Percentiles rank a stretch among this genome's conserved stretches.
Evolutionary conservation across 2,113 vertebrate genomes (phyloP).

Genomic region (Rhagologus leucostigma): DNA sequence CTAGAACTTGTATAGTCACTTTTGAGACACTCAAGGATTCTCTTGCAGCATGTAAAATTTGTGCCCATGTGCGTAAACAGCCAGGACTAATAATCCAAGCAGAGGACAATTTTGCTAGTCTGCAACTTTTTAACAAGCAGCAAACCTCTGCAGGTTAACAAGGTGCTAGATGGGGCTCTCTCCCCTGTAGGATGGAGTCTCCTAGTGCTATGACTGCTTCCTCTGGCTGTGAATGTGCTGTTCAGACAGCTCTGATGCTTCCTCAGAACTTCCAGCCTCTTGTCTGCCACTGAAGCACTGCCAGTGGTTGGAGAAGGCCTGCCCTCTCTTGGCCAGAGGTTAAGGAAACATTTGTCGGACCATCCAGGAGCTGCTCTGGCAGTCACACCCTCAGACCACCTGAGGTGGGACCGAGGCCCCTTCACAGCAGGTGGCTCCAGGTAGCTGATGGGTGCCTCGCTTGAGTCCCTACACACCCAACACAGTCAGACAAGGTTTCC

Average conservation of each 20-base stretch:
- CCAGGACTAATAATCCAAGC: background rate
- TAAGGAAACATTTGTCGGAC: background rate
- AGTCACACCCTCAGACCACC: background rate
- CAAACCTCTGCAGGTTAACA: background rate
- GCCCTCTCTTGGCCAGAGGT: background rate
- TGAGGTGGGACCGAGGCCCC: background rate
- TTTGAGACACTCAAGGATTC: background rate
- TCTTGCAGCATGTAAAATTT: background rate
- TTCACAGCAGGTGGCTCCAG: background rate
- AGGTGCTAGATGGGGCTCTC: background rate
- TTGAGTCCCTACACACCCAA: background rate
- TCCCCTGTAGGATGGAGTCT: background rate
- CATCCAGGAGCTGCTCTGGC: background rate
- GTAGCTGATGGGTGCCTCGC: background rate
- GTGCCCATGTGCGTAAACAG: background rate
- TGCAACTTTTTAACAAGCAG: background rate
- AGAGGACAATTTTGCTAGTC: background rate
- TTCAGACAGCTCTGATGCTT: background rate
- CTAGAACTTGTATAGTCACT: background rate
- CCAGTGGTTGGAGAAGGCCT: background rate
- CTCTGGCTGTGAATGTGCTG: background rate
- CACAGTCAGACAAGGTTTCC: background rate
- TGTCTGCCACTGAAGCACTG: background rate
- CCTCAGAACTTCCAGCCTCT: background rate
- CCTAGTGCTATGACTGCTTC: fast-evolving